Evolutionary conservation across 2,797 vertebrate species (phyloP), one percentile per base, ranked within the genome.

Genomic region (Phoxinus dragarum): DNA sequence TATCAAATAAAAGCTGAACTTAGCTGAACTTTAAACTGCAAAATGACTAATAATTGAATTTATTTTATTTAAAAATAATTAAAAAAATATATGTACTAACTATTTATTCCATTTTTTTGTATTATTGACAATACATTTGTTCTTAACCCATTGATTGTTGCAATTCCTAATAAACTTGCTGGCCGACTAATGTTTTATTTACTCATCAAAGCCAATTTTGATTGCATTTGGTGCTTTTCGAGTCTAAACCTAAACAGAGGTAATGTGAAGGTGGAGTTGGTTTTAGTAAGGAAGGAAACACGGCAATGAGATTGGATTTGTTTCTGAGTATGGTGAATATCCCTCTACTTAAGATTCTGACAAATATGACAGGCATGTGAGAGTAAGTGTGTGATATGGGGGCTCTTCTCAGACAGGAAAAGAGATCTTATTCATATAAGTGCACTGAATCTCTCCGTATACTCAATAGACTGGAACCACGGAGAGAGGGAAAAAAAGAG

Each of bases 311-410:
- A n/a, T 75, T 56, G 40, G 47, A 84, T 69, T 78, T 34, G 42
- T 68, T 47, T 72, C 6, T 77, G 66, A 21, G 69, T 31, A 34
- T 34, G 40, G 36, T 76, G 66, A 78, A 72, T 59, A 49, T 31
- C 21, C 2, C 36, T 54, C 44, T 68, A 49, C 56, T 74, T 59
- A 44, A 64, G 23, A 64, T 82, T 71, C 47, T 52, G 64, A 71
- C 34, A 81, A n/a, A 40, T 66, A 19, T 66, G 34, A 59, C 61
- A 73, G 38, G 27, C 61, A 31, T 72, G 64, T 66, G 78, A 78
- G 44, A 54, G 42, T 61, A 44, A 19, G 72, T 82, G 47, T 49
- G 64, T 78, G 77, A 54, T 40, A 40, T 17, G 34, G 40, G 54
- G 23, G 40, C 11, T 72, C 54, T 40, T 66, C 71, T 81, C 17